Base-by-base conservation (phyloP, 1,140 invertebrate genomes). In the Musca vetustissima region DNA sequence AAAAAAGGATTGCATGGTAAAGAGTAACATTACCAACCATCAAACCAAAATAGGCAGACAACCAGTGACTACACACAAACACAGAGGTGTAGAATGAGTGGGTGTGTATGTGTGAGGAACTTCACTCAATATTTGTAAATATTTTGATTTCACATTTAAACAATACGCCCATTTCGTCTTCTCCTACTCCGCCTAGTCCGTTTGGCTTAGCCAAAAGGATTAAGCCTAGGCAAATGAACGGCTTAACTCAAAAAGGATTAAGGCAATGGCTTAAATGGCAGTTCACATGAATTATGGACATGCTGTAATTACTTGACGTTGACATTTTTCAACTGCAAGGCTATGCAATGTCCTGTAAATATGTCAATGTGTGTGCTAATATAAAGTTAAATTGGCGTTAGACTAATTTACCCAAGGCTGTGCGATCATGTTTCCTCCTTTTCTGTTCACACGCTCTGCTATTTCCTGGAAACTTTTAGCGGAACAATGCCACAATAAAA, bases 361-460 rank as follows among this genome's bases (percentile, higher is more conserved):
- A 43, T 28, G 28, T 28, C 36, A 4, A 4, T 13, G 6, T 8
- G 13, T 43, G 32, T 61, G 57, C 28, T 61, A 61, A 61, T 61
- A 61, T 19, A 36, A 61, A 61, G 57, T 61, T 61, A 61, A 61
- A 61, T 61, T 61, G 36, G 36, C 36, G 19, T 61, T 59, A 19
- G n/a, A 19, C n/a, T 21, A 36, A 8, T 19, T 59, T 59, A n/a
- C 15, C 4, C 4, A 61, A 36, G 57, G 28, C 11, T 61, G 17
- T 57, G 36, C 36, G 28, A n/a, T n/a, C 8, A 43, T 43, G 11
- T 43, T 43, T 43, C 36, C 36, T 13, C 28, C 4, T 9, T 32
- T 43, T 43, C 13, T 43, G 36, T 43, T 43, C 36, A 43, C 36
- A 43, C 36, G 11, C 36, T 43, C 36, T 43, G 7, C 6, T 43